Conservation (phyloP, 2,888 invertebrate genomes). For the Parapristionchus giblindavisi region DNA sequence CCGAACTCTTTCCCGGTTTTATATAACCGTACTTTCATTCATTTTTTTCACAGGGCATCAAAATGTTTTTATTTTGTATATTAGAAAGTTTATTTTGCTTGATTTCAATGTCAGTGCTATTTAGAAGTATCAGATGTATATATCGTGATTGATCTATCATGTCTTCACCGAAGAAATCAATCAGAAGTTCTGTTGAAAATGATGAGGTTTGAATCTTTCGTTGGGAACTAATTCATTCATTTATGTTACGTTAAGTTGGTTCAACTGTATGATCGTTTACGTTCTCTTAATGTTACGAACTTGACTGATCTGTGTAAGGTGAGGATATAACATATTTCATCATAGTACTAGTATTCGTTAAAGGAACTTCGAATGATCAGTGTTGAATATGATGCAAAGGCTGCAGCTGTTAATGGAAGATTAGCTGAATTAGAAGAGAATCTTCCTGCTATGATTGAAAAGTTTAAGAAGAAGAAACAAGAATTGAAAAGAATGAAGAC, state of each 20-base stretch:
- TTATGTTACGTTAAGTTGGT: conserved; percentile 3
- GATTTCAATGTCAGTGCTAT: too few relatives aligned
- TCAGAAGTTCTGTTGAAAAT: background rate
- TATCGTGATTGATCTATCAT: too few relatives aligned
- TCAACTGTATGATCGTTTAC: background rate
- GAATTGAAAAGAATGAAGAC: conserved; percentile 24
- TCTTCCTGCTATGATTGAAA: background rate
- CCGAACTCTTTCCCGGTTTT: too few relatives aligned
- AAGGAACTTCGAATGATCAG: conserved; percentile 25
- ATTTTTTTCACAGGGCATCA: too few relatives aligned
- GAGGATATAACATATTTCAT: too few relatives aligned
- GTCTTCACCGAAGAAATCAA: background rate
- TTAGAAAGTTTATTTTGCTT: too few relatives aligned
- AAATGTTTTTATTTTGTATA: too few relatives aligned
- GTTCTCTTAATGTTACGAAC: background rate
- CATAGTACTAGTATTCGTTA: too few relatives aligned
- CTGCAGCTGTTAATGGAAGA: conserved; percentile 6
- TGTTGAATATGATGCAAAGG: conserved; percentile 35
- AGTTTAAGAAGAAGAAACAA: background rate
- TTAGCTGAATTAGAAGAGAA: conserved; percentile 16
- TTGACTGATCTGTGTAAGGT: conserved; percentile 9
- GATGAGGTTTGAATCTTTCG: conserved; percentile 18
- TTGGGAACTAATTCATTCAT: background rate
- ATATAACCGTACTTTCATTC: too few relatives aligned
- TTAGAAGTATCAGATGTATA: too few relatives aligned